Percentiles rank a stretch among this genome's conserved stretches.
These are phyloP conservation scores for Hemiscyllium ocellatum DNA, from an alignment of 2,113 vertebrate genomes.

Conservation along the genomic window DNA sequence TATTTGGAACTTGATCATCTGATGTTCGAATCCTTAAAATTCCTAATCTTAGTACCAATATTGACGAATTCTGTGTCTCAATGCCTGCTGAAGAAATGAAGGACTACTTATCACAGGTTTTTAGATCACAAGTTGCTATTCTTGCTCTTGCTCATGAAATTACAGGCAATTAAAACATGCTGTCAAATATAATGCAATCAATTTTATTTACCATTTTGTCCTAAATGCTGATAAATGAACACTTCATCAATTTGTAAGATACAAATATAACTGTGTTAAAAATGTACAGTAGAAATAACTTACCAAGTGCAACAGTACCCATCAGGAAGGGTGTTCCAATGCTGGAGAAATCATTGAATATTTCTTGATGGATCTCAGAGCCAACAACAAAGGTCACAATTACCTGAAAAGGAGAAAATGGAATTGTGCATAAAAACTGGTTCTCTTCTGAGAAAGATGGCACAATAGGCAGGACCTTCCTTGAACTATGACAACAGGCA, in stretches of 20 bases:
- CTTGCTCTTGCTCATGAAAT: not conserved
- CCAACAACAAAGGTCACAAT: constrained; percentile 61
- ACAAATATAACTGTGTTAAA: constrained; percentile 38
- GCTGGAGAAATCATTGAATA: constrained; percentile 57
- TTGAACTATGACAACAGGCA: not conserved
- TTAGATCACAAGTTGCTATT: not conserved
- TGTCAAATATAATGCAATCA: not conserved
- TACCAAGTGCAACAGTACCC: constrained; percentile 60
- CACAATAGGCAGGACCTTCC: not conserved
- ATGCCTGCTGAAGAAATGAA: not conserved
- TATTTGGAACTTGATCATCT: not conserved
- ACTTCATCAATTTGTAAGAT: constrained; percentile 54
- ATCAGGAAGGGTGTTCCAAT: constrained; percentile 61
- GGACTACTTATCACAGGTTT: not conserved
- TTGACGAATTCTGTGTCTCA: not conserved
- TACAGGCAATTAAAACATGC: not conserved
- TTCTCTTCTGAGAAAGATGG: not conserved
- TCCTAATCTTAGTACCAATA: not conserved
- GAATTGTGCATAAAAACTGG: not conserved
- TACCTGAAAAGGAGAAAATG: constrained; percentile 51
- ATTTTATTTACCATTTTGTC: not conserved
- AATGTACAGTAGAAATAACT: constrained; percentile 39
- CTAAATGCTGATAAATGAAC: not conserved
- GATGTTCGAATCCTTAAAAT: not conserved
- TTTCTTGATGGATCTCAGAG: constrained; percentile 60